Evolutionary conservation across 2,888 invertebrate species (phyloP).

Genomic region (Melolontha melolontha): DNA sequence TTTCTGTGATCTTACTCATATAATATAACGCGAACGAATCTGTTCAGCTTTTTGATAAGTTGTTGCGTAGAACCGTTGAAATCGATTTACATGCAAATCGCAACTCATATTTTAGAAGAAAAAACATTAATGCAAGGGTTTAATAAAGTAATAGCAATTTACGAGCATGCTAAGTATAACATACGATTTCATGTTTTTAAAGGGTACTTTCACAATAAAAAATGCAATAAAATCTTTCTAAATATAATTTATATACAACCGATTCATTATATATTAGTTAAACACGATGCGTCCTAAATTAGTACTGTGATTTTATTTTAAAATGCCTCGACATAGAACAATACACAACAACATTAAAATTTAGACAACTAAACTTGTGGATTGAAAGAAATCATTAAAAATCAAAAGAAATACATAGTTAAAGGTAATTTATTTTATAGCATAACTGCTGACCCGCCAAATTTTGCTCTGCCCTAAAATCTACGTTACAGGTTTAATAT

Average conservation of each 20-base stretch:
- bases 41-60: conserved; percentile 34
- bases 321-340: no score
- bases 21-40: conserved; percentile 30
- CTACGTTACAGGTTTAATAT: no score
- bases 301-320: not conserved
- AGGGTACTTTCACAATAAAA: conserved; percentile 24
- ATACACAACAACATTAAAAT: no score
- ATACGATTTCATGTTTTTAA: conserved; percentile 26
- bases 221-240: conserved; percentile 20
- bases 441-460: no score
- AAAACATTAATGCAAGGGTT: conserved; percentile 36
- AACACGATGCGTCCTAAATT: conserved; percentile 15
- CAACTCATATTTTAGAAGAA: conserved; percentile 32
- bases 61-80: conserved; percentile 36
- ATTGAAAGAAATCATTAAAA: no score
- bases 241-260: conserved; percentile 20
- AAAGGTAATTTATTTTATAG: no score
- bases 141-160: conserved; percentile 39
- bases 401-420: no score
- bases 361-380: no score
- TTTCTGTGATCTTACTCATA: conserved; percentile 32
- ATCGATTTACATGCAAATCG: conserved; percentile 38
- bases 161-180: conserved; percentile 30
- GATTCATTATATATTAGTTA: not conserved
- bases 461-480: no score